Conservation (phyloP, 2,888 invertebrate genomes). For the Phaedon cochleariae region DNA sequence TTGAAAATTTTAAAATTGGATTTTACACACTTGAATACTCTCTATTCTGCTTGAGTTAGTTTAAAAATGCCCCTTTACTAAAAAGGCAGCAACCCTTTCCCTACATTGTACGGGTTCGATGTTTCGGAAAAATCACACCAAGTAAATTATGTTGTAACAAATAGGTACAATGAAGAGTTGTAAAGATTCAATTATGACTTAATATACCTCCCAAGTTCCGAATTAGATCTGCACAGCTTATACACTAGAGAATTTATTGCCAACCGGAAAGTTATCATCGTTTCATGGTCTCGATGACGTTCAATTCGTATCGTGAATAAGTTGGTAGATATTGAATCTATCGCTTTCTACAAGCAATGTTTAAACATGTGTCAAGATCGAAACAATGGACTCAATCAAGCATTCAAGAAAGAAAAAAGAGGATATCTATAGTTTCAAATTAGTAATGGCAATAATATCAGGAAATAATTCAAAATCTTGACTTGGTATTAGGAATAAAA, state of each 20-base stretch:
- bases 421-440: too few relatives aligned
- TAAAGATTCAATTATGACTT: conserved; percentile 29
- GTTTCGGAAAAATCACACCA: conserved; percentile 61
- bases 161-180: conserved; percentile 42
- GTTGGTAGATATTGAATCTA: too few relatives aligned
- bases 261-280: background rate
- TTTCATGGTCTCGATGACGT: background rate
- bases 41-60: conserved; percentile 49
- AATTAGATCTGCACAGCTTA: conserved; percentile 21
- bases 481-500: too few relatives aligned
- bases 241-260: background rate
- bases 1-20: conserved; percentile 47
- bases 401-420: too few relatives aligned
- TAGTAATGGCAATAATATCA: too few relatives aligned
- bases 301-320: too few relatives aligned
- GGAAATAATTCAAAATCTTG: too few relatives aligned
- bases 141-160: conserved; percentile 60
- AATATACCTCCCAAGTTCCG: conserved; percentile 29
- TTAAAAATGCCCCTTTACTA: conserved; percentile 50
- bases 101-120: conserved; percentile 56
- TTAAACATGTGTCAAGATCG: too few relatives aligned
- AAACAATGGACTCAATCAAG: too few relatives aligned
- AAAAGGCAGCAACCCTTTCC: conserved; percentile 60
- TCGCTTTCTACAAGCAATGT: too few relatives aligned
- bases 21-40: conserved; percentile 50